Evolutionary conservation across 37 sponge, comb jelly and placozoan genomes (phyloP).

Genomic region (Oscarella lobularis): DNA sequence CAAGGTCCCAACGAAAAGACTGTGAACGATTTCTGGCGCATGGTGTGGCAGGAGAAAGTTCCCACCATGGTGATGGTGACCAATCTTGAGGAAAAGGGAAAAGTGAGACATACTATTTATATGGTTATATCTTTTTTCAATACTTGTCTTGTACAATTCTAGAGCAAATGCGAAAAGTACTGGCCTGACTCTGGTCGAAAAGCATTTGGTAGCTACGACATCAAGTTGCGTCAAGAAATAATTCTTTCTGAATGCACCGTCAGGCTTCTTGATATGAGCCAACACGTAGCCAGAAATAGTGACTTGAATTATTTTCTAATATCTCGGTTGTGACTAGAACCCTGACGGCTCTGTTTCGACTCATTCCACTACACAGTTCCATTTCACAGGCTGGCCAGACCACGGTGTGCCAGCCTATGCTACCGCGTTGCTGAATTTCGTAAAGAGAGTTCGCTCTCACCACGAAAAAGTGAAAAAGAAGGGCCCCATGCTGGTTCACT

Average conservation of each 20-base stretch:
- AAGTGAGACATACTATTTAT: conserved; percentile 28
- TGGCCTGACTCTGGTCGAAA: conserved; percentile 53
- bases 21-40: conserved; percentile 79
- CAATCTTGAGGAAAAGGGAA: conserved; percentile 75
- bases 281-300: too few species aligned
- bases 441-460: conserved; percentile 36
- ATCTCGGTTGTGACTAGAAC: too few species aligned
- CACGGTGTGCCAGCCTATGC: conserved; percentile 81
- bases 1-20: conserved; percentile 10
- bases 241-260: conserved; percentile 63
- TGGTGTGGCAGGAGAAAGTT: conserved; percentile 76
- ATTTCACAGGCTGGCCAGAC: conserved; percentile 92
- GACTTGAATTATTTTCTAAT: too few species aligned
- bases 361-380: conserved; percentile 64
- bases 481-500: conserved; percentile 88
- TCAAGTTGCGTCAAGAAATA: conserved; percentile 46
- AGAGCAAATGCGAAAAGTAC: conserved; percentile 80
- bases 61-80: conserved; percentile 87
- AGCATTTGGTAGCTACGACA: conserved; percentile 22
- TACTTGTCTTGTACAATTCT: background rate
- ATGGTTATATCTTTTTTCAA: background rate
- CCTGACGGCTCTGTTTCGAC: background rate
- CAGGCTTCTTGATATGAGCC: conserved; percentile 55
- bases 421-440: conserved; percentile 65
- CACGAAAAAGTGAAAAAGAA: conserved; percentile 16